Evolutionary conservation across 1,140 invertebrate genomes (phyloP), one percentile per base, ranked within the genome.

Genomic region (Drosophila carrolli): DNA sequence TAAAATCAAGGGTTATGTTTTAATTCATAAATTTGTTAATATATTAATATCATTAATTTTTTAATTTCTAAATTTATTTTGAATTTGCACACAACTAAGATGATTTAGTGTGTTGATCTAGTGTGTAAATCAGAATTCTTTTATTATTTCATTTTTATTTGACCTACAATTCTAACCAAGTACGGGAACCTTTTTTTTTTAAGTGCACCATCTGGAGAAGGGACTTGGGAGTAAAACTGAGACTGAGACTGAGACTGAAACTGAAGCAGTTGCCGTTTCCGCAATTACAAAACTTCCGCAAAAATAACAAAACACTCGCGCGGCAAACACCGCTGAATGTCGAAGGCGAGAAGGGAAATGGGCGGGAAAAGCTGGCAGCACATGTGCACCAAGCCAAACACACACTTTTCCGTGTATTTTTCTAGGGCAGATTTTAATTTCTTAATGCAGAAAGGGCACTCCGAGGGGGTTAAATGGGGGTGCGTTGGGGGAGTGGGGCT

Each of bases 261-360:
- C 76, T 78, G 70, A 75, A 78, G 83, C 83, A 73, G 84, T 83
- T 83, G 83, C 83, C 76, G 76, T 89, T 88, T 88, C 83, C 83
- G 83, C 83, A 88, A 88, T 88, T 88, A 88, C 80, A 88, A 88
- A 88, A 88, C 83, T 88, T 88, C 56, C 61, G 74, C 83, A 88
- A 88, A 88, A 88, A 88, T 88, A 88, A 89, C 83, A 88, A 88
- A 88, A 89, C 83, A 83, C 67, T 83, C 65, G 79, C 63, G 48
- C 14, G 46, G 58, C 37, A 43, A 62, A 65, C 63, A 43, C 46
- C 59, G 63, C 44, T 53, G 14, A 32, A 6, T 19, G 19, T 6
- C 2, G n/a, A n/a, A 27, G 16, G 5, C 2, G 8, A 35, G 41
- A 7, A 9, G 16, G 51, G 29, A n/a, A 50, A 8, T 8, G 23